Evolutionary conservation across 2,888 invertebrate genomes (phyloP).

Genomic region (Himalopsyche anomala): DNA sequence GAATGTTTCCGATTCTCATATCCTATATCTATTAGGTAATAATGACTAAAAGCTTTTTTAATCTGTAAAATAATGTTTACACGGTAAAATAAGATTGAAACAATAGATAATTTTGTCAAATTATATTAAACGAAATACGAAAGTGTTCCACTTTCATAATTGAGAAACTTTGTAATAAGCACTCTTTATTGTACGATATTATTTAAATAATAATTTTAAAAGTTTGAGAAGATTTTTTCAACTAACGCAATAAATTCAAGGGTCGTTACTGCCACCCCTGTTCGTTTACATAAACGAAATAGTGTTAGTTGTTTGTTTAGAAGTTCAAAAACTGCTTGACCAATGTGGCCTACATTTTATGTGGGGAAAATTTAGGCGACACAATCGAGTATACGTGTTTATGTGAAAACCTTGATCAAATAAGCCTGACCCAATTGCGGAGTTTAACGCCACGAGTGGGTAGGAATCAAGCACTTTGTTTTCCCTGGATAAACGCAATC

Average conservation of each 20-base stretch:
- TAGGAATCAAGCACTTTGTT: background rate
- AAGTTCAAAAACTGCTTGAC: background rate
- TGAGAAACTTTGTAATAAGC: no score
- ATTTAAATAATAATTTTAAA: background rate
- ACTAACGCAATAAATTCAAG: background rate
- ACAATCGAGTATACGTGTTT: background rate
- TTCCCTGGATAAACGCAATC: background rate
- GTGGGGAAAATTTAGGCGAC: constrained; percentile 1
- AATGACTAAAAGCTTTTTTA: no score
- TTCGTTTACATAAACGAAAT: constrained; percentile 2
- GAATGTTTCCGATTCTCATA: no score
- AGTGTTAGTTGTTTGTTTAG: constrained; percentile 24
- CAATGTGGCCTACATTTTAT: constrained; percentile 5
- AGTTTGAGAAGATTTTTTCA: background rate
- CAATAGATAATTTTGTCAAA: no score
- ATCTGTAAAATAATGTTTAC: no score
- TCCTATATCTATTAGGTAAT: no score
- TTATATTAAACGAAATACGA: no score
- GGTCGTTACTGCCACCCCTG: background rate
- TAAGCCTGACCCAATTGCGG: constrained; percentile 25
- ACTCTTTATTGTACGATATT: no score
- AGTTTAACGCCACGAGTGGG: background rate
- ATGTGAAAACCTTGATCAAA: constrained; percentile 14
- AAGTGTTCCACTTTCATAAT: no score
- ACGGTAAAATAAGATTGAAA: no score